Evolutionary conservation across 23 tunicate species (phyloP).

Genomic region (Styela clava): DNA sequence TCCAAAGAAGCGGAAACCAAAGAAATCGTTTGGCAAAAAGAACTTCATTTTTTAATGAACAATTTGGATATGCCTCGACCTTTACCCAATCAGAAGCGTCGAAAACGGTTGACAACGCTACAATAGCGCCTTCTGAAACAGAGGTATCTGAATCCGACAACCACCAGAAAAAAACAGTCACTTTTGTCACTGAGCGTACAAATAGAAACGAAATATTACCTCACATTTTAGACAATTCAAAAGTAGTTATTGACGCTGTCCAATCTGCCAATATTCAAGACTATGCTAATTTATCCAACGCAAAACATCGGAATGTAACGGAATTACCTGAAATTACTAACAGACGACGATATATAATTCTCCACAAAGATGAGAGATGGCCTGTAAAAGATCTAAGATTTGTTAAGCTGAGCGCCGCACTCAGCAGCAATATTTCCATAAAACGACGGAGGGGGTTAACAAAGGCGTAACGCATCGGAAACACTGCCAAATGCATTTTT

Average conservation of each 20-base stretch:
- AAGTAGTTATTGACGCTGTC: neutral
- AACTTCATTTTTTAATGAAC: neutral
- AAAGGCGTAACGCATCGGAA: too few species aligned
- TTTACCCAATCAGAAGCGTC: neutral
- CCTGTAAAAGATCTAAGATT: conserved; percentile 55
- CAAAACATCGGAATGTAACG: neutral
- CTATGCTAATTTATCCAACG: neutral
- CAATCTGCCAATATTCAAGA: neutral
- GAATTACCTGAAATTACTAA: neutral
- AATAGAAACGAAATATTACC: neutral
- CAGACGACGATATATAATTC: neutral
- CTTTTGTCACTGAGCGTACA: conserved; percentile 52
- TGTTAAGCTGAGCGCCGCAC: conserved; percentile 35
- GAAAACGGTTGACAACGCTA: neutral
- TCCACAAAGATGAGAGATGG: conserved; percentile 30
- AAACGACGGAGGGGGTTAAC: conserved; percentile 9
- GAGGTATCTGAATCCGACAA: conserved; percentile 17
- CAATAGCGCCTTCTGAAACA: conserved; percentile 16
- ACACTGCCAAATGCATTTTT: too few species aligned
- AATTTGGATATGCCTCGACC: neutral
- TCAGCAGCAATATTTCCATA: conserved; percentile 48
- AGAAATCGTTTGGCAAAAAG: neutral
- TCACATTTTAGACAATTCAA: neutral
- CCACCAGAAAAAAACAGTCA: neutral
- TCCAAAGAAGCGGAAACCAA: neutral